A percentile compares a stretch with the other conserved stretches of the same genome.
Conservation (phyloP, 2,797 vertebrate genomes). For the Danio jaintianensis region DNA sequence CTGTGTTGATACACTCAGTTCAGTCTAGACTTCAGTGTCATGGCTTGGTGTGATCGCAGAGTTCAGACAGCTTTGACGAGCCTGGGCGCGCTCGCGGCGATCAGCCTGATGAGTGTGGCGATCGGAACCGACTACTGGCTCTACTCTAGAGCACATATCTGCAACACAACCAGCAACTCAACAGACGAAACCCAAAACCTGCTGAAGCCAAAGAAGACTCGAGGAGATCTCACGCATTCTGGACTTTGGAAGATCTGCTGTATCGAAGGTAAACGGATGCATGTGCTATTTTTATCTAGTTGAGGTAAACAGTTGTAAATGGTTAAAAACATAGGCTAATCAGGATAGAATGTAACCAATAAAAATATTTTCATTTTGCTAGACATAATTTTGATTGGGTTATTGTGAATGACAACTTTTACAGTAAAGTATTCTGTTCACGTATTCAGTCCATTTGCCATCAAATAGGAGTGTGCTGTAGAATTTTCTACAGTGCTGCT, state of each 20-base stretch:
- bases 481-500: no score
- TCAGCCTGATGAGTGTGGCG: constrained; percentile 96
- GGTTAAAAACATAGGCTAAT: no score
- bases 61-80: constrained; percentile 91
- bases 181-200: constrained; percentile 82
- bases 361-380: no score
- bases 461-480: no score
- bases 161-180: constrained; percentile 90
- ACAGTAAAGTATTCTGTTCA: no score
- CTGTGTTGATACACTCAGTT: neutral
- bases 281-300: no score
- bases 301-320: no score
- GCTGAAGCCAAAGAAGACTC: constrained; percentile 80
- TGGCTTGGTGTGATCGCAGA: constrained; percentile 94
- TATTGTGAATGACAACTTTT: no score
- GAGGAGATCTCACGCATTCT: constrained; percentile 91
- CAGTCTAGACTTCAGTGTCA: constrained; percentile 76
- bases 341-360: no score
- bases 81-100: constrained; percentile 90
- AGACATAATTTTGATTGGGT: no score
- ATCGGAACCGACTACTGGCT: constrained; percentile 98
- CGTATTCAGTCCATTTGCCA: no score
- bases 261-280: constrained; percentile 85
- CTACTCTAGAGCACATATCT: constrained; percentile 92
- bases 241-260: constrained; percentile 95